These are phyloP conservation scores for Ophonus ardosiacus DNA, from an alignment of 2,888 invertebrate genomes.

Conservation along the genomic window DNA sequence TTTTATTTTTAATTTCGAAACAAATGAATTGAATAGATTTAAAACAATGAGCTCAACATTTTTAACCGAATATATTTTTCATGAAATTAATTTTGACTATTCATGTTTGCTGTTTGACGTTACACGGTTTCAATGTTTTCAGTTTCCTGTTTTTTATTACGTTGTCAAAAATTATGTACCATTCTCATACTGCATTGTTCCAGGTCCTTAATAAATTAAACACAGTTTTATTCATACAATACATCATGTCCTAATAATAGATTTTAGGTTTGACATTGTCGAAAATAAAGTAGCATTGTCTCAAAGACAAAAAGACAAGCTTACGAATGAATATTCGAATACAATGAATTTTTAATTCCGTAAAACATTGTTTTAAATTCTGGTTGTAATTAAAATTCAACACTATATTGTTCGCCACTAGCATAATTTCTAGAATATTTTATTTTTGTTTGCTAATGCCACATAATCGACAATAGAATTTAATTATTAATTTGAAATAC, in stretches of 20 bases:
- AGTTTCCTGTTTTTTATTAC: constrained; percentile 54
- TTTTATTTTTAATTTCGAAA: constrained; percentile 25
- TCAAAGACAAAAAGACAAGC: constrained; percentile 29
- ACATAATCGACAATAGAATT: neutral
- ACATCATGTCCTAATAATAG: constrained; percentile 34
- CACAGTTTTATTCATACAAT: constrained; percentile 43
- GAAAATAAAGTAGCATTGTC: constrained; percentile 36
- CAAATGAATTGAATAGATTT: constrained; percentile 46
- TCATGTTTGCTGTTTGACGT: constrained; percentile 39
- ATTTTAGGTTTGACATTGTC: constrained; percentile 31
- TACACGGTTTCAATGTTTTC: constrained; percentile 40
- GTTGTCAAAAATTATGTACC: constrained; percentile 54
- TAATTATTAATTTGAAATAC: neutral
- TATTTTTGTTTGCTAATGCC: neutral
- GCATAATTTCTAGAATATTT: constrained; percentile 5
- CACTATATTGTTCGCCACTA: constrained; percentile 11
- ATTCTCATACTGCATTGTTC: constrained; percentile 42
- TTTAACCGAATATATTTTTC: constrained; percentile 41
- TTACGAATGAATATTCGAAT: constrained; percentile 39
- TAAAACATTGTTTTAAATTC: constrained; percentile 20
- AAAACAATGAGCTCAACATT: constrained; percentile 35
- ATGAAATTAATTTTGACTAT: constrained; percentile 51
- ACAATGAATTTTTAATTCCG: constrained; percentile 36
- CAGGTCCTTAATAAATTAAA: constrained; percentile 48
- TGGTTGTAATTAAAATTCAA: constrained; percentile 25